Percentiles rank a stretch among this genome's conserved stretches.
These are phyloP conservation scores for Odontomachus brunneus DNA, from an alignment of 1,140 invertebrate species.

Conservation along the genomic window DNA sequence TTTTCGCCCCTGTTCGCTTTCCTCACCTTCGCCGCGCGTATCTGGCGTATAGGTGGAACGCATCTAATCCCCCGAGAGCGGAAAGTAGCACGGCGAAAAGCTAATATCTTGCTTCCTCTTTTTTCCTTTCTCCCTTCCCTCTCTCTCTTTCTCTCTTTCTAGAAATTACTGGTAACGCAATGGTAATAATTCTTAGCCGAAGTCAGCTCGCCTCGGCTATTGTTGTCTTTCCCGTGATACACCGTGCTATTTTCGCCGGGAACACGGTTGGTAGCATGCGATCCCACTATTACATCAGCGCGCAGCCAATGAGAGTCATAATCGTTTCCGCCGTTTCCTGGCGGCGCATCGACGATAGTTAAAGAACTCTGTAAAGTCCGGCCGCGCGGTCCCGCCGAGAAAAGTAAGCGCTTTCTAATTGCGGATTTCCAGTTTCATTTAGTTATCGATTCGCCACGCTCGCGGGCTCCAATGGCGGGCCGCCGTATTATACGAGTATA, in stretches of 20 bases:
- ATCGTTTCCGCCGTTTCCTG: slow-evolving; percentile 56
- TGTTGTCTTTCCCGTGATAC: slow-evolving; percentile 45
- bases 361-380: slow-evolving; percentile 22
- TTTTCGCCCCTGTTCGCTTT: slow-evolving; percentile 61
- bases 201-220: slow-evolving; percentile 32
- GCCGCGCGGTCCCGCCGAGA: neutral
- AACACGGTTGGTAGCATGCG: slow-evolving; percentile 48
- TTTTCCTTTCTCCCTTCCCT: neutral
- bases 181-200: slow-evolving; percentile 46
- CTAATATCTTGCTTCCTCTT: slow-evolving; percentile 2
- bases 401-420: slow-evolving; percentile 55
- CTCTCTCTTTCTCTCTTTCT: neutral
- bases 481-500: slow-evolving; percentile 63
- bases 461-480: slow-evolving; percentile 39
- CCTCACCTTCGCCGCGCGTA: slow-evolving; percentile 17
- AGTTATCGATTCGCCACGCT: slow-evolving; percentile 58
- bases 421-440: slow-evolving; percentile 58
- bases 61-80: slow-evolving; percentile 40
- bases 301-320: slow-evolving; percentile 49
- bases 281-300: slow-evolving; percentile 55
- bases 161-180: slow-evolving; percentile 15
- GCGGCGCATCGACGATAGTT: slow-evolving; percentile 12
- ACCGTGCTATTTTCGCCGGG: slow-evolving; percentile 37
- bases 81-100: neutral
- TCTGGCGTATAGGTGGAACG: slow-evolving; percentile 11